phyloP scores from a whole-genome alignment of 2,113 vertebrate genomes.

The Nannobrachium achirus region DNA sequence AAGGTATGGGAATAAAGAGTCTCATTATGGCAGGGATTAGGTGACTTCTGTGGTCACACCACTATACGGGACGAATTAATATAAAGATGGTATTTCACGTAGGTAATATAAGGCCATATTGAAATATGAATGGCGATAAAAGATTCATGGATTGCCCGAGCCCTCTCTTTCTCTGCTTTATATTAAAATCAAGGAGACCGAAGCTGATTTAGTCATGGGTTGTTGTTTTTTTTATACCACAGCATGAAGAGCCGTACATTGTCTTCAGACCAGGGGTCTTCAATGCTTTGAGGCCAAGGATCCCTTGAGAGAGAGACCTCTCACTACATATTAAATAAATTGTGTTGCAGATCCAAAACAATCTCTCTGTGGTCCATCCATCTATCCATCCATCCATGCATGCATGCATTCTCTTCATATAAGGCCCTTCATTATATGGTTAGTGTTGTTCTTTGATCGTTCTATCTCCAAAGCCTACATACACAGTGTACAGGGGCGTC shows the following conservation, averaged over 20 bases:
- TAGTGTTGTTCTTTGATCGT: constrained; percentile 80
- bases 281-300: no score
- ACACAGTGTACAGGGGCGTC: no score
- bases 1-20: constrained; percentile 72
- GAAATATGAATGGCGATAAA: constrained; percentile 65
- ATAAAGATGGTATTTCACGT: constrained; percentile 62
- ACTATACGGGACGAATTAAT: constrained; percentile 64
- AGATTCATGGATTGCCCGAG: constrained; percentile 58
- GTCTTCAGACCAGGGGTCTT: no score
- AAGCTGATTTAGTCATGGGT: constrained; percentile 25
- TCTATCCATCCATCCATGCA: constrained; percentile 7
- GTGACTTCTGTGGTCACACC: constrained; percentile 63
- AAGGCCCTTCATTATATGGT: constrained; percentile 76
- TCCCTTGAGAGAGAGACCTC: no score
- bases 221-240: constrained; percentile 12
- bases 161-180: constrained; percentile 22
- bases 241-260: constrained; percentile 35
- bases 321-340: no score
- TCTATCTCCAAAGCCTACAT: constrained; percentile 79
- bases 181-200: constrained; percentile 44
- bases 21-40: constrained; percentile 76
- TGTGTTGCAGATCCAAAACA: no score
- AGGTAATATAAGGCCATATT: constrained; percentile 59
- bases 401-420: constrained; percentile 54
- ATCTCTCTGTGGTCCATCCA: no score